These are phyloP conservation scores for Neodiprion fabricii DNA, from an alignment of 1,140 invertebrate genomes.

Conservation along the genomic window DNA sequence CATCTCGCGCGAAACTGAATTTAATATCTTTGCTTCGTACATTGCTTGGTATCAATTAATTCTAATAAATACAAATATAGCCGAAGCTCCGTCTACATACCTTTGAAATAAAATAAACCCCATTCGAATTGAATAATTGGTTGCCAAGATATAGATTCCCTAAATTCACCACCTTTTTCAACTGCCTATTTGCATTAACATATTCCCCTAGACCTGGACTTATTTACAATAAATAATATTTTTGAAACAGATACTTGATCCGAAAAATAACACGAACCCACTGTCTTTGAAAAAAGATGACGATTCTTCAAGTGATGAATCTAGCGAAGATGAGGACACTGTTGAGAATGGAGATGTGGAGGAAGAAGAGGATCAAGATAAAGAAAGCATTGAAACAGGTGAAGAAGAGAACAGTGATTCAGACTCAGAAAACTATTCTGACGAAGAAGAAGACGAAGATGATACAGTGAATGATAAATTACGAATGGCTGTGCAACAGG, in stretches of 20 bases:
- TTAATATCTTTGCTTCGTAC: too few species aligned
- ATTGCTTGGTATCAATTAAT: too few species aligned
- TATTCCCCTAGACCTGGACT: too few species aligned
- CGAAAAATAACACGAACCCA: slow-evolving; percentile 68
- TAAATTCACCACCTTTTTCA: too few species aligned
- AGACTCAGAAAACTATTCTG: slow-evolving; percentile 46
- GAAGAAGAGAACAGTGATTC: slow-evolving; percentile 52
- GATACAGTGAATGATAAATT: slow-evolving; percentile 72
- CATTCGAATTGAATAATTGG: too few species aligned
- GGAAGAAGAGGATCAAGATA: slow-evolving; percentile 50
- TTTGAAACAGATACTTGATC: slow-evolving; percentile 64
- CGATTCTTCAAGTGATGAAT: slow-evolving; percentile 39
- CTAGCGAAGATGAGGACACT: slow-evolving; percentile 31
- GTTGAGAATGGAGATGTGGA: slow-evolving; percentile 44
- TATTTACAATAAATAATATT: background rate
- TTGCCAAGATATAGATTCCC: too few species aligned
- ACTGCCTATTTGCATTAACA: too few species aligned
- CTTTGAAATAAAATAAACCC: too few species aligned
- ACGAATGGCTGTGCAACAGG: slow-evolving; percentile 69
- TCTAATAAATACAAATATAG: too few species aligned
- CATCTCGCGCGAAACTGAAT: too few species aligned
- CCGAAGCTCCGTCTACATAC: too few species aligned
- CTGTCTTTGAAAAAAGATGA: slow-evolving; percentile 51
- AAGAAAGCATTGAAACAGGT: slow-evolving; percentile 46
- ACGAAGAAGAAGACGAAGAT: slow-evolving; percentile 61